Evolutionary conservation across 2,888 invertebrate species (phyloP), one percentile per base, ranked within the genome.

Genomic region (Nymphalis urticae): DNA sequence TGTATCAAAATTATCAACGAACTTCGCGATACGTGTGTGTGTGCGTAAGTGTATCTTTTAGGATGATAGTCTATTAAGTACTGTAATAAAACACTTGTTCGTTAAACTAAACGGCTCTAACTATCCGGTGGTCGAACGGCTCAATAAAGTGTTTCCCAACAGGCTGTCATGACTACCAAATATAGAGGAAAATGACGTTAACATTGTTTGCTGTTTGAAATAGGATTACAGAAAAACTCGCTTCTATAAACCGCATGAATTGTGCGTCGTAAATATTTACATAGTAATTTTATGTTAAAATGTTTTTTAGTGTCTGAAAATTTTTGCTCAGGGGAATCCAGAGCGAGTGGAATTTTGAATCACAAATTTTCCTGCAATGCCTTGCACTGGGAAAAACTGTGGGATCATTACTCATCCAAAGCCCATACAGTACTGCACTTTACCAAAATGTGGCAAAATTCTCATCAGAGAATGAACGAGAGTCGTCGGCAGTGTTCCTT

Each of bases 181-280:
- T 7, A 27, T 54, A 54, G 51, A 51, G 51, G 19, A 27, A 54
- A 54, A 54, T 53, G 21, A 17, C 54, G 16, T 54, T 54, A 54
- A 54, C 54, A 54, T 24, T 54, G 27, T 54, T 54, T 54, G 54
- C 6, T 32, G 32, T 54, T 54, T 54, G 27, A 53, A 54, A 54
- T 54, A 54, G 27, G 32, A 54, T 54, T 54, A 54, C 27, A 54
- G 27, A 54, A 27, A 54, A 51, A 51, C 21, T 51, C 13, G 10
- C 21, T 21, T n/a, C 9, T 19, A 51, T 21, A n/a, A 1, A 19
- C 50, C 50, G 50, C n/a, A 19, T 19, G 19, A 50, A n/a, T 4
- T 7, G 9, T 54, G 54, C 24, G 53, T 24, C 16, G 27, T 27
- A 27, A 54, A 27, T 17, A 54, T 54, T 54, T 27, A 54, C 16